Base-by-base conservation (phyloP, 2,797 vertebrate genomes). In the Rhinophrynus dorsalis region DNA sequence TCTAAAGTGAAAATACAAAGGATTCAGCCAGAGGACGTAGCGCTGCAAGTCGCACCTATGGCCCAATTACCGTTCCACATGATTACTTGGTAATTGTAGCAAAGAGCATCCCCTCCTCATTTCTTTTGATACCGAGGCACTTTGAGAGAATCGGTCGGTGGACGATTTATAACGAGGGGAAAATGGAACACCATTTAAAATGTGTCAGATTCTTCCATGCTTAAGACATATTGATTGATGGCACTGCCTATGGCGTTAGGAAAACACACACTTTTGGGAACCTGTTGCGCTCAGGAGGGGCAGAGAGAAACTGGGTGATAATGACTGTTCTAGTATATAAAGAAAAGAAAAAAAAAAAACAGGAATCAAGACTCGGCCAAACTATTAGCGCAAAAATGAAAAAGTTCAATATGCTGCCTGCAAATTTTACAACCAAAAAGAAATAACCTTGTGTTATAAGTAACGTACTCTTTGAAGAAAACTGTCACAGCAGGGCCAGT, bases 171-270 rank as follows among this genome's bases (percentile, higher is more conserved):
- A n/a, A 60, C 55, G 35, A 15, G 52, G 26, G 56, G 60, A 65
- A n/a, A 59, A 58, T 58, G 42, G 61, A 72, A 65, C 61, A 58
- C 69, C 60, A 65, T 58, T 65, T 59, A 58, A 51, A 65, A 58
- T 38, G 61, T 59, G 69, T 72, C 61, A 72, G 69, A 72, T 72
- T 72, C 69, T 72, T 72, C 61, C 69, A 44, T 72, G 61, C 52
- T 48, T 44, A 51, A 65, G 69, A 58, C 33, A 50, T 44, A 72
- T 72, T 50, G 69, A 72, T 72, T 37, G 51, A 38, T 40, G 61
- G 54, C 21, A 61, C 61, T 51, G 61, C 68, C 61, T 12, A 32
- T 8, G 27, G 42, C 13, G 42, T 13, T 15, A 9, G 17, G 51
- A 64, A 57, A 64, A 64, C 59, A 57, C 37, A 62, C 37, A 62